Conservation (phyloP, 2,113 vertebrate species). For the Oreotrochilus melanogaster region DNA sequence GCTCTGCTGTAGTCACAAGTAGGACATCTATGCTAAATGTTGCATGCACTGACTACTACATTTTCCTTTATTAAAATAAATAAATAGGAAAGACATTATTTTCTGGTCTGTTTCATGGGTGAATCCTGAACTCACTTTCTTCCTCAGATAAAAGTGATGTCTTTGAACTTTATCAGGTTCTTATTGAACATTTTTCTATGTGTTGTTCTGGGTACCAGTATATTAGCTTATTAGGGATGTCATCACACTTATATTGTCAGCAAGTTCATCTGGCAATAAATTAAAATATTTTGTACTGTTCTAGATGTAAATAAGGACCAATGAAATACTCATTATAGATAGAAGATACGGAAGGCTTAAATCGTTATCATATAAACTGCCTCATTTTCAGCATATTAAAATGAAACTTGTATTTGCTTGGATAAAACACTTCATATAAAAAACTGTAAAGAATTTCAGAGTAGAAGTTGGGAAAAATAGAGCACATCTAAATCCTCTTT, state of each 20-base stretch:
- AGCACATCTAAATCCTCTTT: neutral
- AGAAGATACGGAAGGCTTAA: neutral
- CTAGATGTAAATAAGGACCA: neutral
- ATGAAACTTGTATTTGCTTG: conserved; percentile 11
- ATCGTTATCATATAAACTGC: conserved; percentile 46
- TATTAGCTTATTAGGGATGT: neutral
- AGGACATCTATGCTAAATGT: neutral
- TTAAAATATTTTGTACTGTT: neutral
- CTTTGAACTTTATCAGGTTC: neutral
- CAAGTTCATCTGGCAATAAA: neutral
- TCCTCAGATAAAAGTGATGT: neutral
- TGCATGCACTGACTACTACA: neutral
- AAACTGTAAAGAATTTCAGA: neutral
- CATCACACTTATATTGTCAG: neutral
- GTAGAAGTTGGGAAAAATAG: neutral
- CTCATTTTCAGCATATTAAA: conserved; percentile 30
- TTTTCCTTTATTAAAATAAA: neutral
- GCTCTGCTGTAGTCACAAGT: neutral
- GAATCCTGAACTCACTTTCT: neutral
- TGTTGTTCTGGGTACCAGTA: neutral
- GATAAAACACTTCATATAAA: neutral
- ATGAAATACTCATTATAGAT: neutral
- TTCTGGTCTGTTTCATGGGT: neutral
- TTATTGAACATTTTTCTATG: neutral
- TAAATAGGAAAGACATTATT: neutral